phyloP scores from a whole-genome alignment of 2,797 vertebrate species.

The Spheniscus humboldti region DNA sequence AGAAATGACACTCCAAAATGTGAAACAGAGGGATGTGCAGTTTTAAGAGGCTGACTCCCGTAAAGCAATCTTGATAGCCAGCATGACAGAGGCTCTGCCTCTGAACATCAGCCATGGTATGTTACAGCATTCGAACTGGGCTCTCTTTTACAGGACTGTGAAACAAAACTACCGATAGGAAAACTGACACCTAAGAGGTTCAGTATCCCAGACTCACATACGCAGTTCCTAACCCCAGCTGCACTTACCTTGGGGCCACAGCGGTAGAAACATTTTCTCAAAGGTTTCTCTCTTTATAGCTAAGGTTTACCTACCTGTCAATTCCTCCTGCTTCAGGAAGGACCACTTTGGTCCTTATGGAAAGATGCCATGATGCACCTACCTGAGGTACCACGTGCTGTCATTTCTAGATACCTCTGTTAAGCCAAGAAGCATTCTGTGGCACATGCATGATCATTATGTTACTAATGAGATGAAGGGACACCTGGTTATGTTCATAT shows the following conservation, averaged over 20 bases:
- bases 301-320: background rate
- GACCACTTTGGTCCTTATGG: background rate
- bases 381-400: background rate
- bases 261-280: background rate
- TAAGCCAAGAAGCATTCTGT: background rate
- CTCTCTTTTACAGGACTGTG: background rate
- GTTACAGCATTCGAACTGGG: background rate
- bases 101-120: background rate
- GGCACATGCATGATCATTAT: background rate
- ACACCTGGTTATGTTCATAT: rapidly evolving
- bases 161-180: background rate
- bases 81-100: background rate
- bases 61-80: background rate
- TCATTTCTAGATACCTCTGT: background rate
- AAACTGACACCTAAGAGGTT: background rate
- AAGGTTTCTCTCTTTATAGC: background rate
- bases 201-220: background rate
- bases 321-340: background rate
- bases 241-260: too few relatives aligned
- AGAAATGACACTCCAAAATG: background rate
- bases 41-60: background rate
- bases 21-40: background rate
- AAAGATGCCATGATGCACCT: background rate
- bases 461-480: background rate
- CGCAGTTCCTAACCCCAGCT: background rate